A percentile compares a stretch with the other conserved stretches of the same genome.
These are phyloP conservation scores for Pseudochaenichthys georgianus DNA, from an alignment of 2,797 vertebrate genomes.

Conservation along the genomic window DNA sequence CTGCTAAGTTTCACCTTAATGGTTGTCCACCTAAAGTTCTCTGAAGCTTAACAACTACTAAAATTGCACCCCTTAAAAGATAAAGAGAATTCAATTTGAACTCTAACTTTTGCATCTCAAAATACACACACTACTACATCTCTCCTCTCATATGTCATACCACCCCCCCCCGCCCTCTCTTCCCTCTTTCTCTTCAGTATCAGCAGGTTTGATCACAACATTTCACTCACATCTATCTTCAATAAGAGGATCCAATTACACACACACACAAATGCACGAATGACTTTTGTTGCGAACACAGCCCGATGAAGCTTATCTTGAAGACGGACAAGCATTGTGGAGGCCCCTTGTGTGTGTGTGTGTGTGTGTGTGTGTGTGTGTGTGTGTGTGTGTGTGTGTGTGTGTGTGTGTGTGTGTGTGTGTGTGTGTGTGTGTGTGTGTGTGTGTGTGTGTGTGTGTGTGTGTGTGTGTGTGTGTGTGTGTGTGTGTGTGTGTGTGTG, in stretches of 20 bases:
- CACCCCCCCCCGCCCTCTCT: not conserved
- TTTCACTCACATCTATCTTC: conserved; percentile 58
- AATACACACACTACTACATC: not conserved
- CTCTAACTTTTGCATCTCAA: not conserved
- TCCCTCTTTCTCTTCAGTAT: conserved; percentile 46
- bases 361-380: conserved; percentile 17
- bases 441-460: too few species aligned
- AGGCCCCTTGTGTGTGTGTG: conserved; percentile 11
- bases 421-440: conserved; percentile 11
- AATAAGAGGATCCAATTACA: conserved; percentile 48
- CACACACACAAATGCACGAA: not conserved
- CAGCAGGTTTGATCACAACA: conserved; percentile 64
- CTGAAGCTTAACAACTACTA: too few species aligned
- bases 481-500: too few species aligned
- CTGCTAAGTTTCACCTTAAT: too few species aligned
- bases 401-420: conserved; percentile 8
- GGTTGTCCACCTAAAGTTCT: too few species aligned
- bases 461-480: too few species aligned
- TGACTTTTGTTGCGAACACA: conserved; percentile 36
- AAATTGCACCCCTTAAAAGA: too few species aligned
- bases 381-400: conserved; percentile 15
- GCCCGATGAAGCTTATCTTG: conserved; percentile 29
- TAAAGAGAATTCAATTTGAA: too few species aligned
- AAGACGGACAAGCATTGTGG: conserved; percentile 31
- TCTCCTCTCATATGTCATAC: conserved; percentile 22